phyloP scores from a whole-genome alignment of 2,797 vertebrate genomes.

The Melanotaenia trifasciata region DNA sequence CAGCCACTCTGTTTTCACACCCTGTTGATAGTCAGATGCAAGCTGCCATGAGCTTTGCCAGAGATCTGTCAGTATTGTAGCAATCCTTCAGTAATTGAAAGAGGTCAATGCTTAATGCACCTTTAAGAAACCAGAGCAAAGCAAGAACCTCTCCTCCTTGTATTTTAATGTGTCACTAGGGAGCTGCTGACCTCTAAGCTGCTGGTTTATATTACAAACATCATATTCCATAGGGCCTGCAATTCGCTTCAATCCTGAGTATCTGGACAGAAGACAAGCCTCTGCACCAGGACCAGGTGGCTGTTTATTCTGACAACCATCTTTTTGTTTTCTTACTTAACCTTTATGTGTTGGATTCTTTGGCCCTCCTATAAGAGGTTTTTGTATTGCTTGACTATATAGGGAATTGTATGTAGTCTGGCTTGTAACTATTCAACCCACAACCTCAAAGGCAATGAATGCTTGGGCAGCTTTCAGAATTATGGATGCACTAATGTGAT shows the following conservation, averaged over 20 bases:
- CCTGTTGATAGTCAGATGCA: neutral
- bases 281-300: conserved; percentile 82
- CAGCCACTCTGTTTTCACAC: neutral
- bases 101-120: conserved; percentile 17
- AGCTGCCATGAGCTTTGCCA: conserved; percentile 15
- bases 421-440: conserved; percentile 58
- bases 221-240: conserved; percentile 83
- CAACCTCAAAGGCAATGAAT: conserved; percentile 38
- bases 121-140: conserved; percentile 18
- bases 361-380: conserved; percentile 24
- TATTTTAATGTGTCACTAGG: conserved; percentile 39
- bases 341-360: conserved; percentile 41
- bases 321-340: conserved; percentile 48
- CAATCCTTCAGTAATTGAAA: conserved; percentile 26
- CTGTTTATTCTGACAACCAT: conserved; percentile 52
- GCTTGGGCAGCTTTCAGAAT: conserved; percentile 54
- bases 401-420: conserved; percentile 42
- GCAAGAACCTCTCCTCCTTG: conserved; percentile 15
- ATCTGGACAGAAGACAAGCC: conserved; percentile 82
- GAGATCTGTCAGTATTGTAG: conserved; percentile 26
- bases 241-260: conserved; percentile 82
- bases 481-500: conserved; percentile 56
- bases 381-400: conserved; percentile 52
- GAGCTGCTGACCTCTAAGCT: conserved; percentile 41
- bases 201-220: conserved; percentile 61